phyloP scores from a whole-genome alignment of 2,797 vertebrate genomes.

The Echeneis naucrates region DNA sequence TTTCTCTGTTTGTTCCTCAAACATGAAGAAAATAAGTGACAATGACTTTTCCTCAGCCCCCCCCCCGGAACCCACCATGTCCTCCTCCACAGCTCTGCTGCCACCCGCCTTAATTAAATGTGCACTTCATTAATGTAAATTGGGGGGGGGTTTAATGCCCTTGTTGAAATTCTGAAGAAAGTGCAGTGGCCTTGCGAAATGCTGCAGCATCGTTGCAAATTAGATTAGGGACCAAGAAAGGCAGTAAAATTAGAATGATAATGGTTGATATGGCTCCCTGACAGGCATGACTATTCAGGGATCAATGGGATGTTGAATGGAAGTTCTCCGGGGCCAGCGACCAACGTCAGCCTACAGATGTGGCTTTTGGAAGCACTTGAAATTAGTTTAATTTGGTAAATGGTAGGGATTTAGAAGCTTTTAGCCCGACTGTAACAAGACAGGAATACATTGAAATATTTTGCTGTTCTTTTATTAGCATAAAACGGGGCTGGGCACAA shows the following conservation, averaged over 20 bases:
- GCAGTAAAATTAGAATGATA: slow-evolving; percentile 99
- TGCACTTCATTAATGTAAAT: slow-evolving; percentile 99
- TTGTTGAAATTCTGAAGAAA: slow-evolving; percentile 99
- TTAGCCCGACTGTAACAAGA: slow-evolving; percentile 93
- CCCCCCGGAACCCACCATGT: slow-evolving; percentile 47
- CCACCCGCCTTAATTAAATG: slow-evolving; percentile 95
- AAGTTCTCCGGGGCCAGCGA: slow-evolving; percentile 90
- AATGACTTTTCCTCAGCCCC: background rate
- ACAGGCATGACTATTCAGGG: slow-evolving; percentile 99
- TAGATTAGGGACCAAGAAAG: slow-evolving; percentile 99
- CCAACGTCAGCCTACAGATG: slow-evolving; percentile 97
- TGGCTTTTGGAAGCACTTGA: slow-evolving; percentile 98
- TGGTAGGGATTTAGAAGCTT: slow-evolving; percentile 97
- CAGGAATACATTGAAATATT: slow-evolving; percentile 97
- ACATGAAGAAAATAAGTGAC: too few relatives aligned
- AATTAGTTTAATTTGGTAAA: slow-evolving; percentile 99
- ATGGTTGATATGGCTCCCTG: slow-evolving; percentile 99
- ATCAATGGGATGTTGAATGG: slow-evolving; percentile 96
- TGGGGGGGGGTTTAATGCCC: slow-evolving; percentile 96
- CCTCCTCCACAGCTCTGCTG: slow-evolving; percentile 85
- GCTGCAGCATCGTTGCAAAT: slow-evolving; percentile 99
- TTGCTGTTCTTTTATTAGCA: slow-evolving; percentile 89
- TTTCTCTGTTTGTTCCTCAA: too few relatives aligned
- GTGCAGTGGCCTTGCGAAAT: slow-evolving; percentile 95
- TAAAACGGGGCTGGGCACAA: slow-evolving; percentile 89